These are phyloP conservation scores for Stegana nigrithorax DNA, from an alignment of 2,888 invertebrate species.

Conservation along the genomic window DNA sequence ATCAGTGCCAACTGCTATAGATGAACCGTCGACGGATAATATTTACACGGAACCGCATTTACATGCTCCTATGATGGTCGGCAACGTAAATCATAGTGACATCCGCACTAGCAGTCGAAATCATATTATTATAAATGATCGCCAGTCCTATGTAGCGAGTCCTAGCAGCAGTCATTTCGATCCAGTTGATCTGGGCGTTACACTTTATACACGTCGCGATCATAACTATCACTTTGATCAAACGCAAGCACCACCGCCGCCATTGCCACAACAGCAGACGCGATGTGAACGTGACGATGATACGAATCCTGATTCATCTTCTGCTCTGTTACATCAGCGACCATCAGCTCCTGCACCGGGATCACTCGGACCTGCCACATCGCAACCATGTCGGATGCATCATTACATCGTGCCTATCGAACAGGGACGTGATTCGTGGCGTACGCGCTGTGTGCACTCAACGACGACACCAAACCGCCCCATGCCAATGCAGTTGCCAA, in stretches of 20 bases:
- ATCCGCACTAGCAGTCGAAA: background rate
- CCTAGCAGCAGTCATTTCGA: background rate
- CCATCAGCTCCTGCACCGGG: background rate
- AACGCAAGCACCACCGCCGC: constrained; percentile 4
- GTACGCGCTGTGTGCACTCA: background rate
- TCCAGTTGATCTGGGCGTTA: constrained; percentile 7
- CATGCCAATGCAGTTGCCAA: background rate
- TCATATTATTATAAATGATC: background rate
- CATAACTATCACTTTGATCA: constrained; percentile 20
- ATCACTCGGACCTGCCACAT: background rate
- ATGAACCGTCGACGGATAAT: background rate
- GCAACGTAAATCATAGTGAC: background rate
- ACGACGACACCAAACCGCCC: background rate
- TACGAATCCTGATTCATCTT: constrained; percentile 6
- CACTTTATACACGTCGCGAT: constrained; percentile 3
- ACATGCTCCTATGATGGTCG: no score
- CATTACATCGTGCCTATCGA: background rate
- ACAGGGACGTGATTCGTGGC: background rate
- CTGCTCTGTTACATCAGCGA: no score
- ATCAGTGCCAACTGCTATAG: constrained; percentile 8
- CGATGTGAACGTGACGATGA: background rate
- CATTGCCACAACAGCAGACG: constrained; percentile 19
- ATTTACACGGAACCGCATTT: background rate
- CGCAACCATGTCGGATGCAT: constrained; percentile 3
- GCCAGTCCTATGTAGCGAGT: background rate